A percentile compares a stretch with the other conserved stretches of the same genome.
Conservation (phyloP, 2,888 invertebrate genomes). For the Sericinus montela region DNA sequence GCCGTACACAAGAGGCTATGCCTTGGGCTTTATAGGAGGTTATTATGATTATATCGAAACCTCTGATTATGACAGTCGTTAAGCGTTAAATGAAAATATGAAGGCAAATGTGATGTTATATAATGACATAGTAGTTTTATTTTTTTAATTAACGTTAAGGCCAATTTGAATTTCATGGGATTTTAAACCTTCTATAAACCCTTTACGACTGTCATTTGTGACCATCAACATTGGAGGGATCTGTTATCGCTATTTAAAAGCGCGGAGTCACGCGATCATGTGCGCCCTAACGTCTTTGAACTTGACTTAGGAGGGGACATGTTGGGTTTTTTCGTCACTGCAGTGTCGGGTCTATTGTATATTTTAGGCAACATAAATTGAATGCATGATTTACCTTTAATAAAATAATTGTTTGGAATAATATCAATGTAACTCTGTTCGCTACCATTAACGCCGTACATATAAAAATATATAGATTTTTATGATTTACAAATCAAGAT, state of each 20-base stretch:
- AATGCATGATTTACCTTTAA: neutral
- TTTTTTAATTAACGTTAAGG: neutral
- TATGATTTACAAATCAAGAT: too few species aligned
- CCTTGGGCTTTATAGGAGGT: too few species aligned
- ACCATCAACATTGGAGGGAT: conserved; percentile 28
- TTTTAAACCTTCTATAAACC: conserved; percentile 14
- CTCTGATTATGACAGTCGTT: too few species aligned
- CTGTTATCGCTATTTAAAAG: conserved; percentile 48
- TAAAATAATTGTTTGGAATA: too few species aligned
- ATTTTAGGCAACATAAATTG: neutral
- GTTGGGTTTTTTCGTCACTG: conserved; percentile 18
- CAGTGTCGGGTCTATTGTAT: neutral
- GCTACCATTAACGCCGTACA: too few species aligned
- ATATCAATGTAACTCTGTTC: too few species aligned
- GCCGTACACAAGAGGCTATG: too few species aligned
- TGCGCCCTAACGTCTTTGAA: conserved; percentile 56
- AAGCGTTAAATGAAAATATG: too few species aligned
- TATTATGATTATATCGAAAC: too few species aligned
- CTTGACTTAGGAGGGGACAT: conserved; percentile 23
- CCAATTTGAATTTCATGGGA: conserved; percentile 11
- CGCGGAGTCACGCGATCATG: conserved; percentile 58
- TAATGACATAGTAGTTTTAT: too few species aligned
- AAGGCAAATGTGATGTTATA: too few species aligned
- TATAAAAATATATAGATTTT: too few species aligned
- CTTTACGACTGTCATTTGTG: conserved; percentile 24